phyloP scores from a whole-genome alignment of 2,113 vertebrate species.

The Panurus biarmicus region DNA sequence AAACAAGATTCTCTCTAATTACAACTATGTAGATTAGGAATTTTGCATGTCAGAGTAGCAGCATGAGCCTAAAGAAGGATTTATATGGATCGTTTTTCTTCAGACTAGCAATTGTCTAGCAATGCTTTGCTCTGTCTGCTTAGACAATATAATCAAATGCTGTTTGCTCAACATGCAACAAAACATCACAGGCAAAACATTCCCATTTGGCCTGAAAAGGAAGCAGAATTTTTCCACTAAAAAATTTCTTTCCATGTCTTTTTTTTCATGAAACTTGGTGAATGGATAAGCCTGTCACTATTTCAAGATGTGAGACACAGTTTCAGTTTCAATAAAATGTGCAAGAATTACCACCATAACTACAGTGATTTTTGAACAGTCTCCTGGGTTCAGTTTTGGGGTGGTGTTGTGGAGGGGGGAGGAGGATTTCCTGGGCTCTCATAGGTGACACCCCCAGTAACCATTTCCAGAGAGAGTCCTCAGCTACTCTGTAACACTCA shows the following conservation, averaged over 20 bases:
- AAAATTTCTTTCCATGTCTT: neutral
- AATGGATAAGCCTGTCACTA: neutral
- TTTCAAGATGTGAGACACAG: neutral
- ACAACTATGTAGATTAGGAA: neutral
- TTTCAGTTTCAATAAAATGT: neutral
- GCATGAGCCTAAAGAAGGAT: neutral
- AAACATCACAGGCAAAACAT: neutral
- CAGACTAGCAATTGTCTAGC: neutral
- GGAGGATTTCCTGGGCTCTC: neutral
- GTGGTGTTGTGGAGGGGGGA: fast-evolving
- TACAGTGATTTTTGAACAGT: neutral
- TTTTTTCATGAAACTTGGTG: neutral
- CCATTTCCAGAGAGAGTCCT: neutral
- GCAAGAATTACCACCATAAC: neutral
- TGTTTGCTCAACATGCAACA: neutral
- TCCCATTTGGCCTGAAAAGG: neutral
- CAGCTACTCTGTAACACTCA: neutral
- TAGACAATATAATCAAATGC: neutral
- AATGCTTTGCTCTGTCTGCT: neutral
- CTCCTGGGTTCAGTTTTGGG: neutral
- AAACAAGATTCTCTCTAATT: neutral
- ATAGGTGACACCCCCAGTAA: fast-evolving
- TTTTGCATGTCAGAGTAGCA: neutral
- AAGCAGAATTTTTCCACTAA: neutral
- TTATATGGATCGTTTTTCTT: neutral